Evolutionary conservation across 2,888 invertebrate species (phyloP), one percentile per base, ranked within the genome.

Genomic region (Epinotia bilunana): DNA sequence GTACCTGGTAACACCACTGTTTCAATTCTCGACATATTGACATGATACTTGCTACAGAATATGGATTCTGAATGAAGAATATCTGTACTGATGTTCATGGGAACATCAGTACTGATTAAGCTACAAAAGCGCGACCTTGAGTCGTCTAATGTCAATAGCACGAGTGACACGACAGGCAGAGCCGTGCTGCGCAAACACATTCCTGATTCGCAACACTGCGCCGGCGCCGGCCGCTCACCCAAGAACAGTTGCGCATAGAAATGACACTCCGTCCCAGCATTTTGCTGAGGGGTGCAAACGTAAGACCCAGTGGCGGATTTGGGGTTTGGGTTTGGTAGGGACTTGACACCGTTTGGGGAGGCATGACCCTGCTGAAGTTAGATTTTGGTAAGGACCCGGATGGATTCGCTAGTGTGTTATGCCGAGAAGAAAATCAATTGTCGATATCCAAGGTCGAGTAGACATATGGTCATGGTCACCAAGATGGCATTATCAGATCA

Each of bases 181-280:
- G 53, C 23, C 65, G 69, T 60, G 72, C 55, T 75, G 75, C 18
- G 68, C 76, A 74, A 61, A 78, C 76, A 67, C 78, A 78, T 78
- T 76, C 78, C 74, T 60, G 73, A 78, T 78, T 78, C 55, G 78
- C 72, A 63, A 75, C 76, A 73, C 49, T 61, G 70, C 72, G 49
- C 67, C 65, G 53, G 53, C 28, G 68, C 13, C 68, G 43, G 57
- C 39, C 55, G 43, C 68, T 43, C 57, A 43, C 39, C 6, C 2
- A 18, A 18, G 20, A 58, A 33, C 33, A 33, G 3, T 6, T 61
- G 7, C 7, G 61, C 9, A 23, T 33, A 61, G n/a, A 61, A n/a
- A 33, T 23, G 61, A 33, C 61, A 61, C 61, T 28, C 11, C n/a
- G n/a, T 61, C n/a, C 9, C 33, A 28, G 13, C 16, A 16, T 33